Evolutionary conservation across 2,888 invertebrate genomes (phyloP).

Genomic region (Proisotoma minuta): DNA sequence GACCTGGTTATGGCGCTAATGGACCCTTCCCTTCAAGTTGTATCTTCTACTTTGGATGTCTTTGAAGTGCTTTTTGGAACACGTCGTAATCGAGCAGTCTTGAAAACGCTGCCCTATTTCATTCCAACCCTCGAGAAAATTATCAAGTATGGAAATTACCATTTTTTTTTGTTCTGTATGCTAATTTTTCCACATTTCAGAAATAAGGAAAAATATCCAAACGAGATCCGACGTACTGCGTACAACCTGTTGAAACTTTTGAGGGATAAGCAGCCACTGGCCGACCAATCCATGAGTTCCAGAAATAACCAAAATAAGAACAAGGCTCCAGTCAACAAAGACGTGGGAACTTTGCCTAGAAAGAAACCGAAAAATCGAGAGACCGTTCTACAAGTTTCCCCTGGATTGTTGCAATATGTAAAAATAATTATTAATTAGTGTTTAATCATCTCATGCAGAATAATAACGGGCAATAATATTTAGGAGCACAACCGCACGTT

Average conservation of each 20-base stretch:
- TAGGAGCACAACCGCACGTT: constrained; percentile 22
- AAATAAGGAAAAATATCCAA: neutral
- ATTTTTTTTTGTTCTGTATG: too few relatives aligned
- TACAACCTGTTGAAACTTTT: neutral
- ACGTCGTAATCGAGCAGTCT: constrained; percentile 22
- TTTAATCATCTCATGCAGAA: neutral
- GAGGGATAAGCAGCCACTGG: neutral
- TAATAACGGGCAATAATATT: neutral
- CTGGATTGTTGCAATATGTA: constrained; percentile 18
- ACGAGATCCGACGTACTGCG: neutral
- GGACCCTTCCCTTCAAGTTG: constrained; percentile 28
- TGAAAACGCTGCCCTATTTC: constrained; percentile 32
- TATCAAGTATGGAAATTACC: constrained; percentile 9
- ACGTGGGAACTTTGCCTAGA: constrained; percentile 17
- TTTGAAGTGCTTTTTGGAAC: constrained; percentile 27
- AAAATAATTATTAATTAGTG: neutral
- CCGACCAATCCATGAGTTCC: neutral
- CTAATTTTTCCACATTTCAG: too few relatives aligned
- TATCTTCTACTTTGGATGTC: constrained; percentile 30
- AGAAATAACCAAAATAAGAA: neutral
- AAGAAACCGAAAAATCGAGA: constrained; percentile 24
- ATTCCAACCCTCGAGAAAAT: constrained; percentile 27
- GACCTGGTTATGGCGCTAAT: constrained; percentile 35
- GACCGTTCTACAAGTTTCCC: constrained; percentile 19
- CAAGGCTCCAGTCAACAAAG: neutral